Evolutionary conservation across 1,140 invertebrate species (phyloP).

Genomic region (Cotesia typhae): DNA sequence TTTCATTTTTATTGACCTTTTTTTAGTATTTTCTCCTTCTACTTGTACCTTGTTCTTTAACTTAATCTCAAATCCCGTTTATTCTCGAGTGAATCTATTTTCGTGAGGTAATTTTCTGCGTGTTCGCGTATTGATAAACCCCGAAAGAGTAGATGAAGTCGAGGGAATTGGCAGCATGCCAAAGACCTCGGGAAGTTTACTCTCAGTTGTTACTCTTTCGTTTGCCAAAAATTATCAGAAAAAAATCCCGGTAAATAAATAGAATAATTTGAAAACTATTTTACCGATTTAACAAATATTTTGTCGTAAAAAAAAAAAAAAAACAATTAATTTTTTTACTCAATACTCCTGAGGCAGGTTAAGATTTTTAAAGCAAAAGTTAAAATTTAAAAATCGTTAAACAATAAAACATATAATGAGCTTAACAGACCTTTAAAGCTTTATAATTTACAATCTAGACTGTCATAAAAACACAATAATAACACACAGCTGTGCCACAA

Average conservation of each 20-base stretch:
- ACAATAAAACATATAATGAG: too few relatives aligned
- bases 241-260: not conserved
- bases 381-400: not conserved
- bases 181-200: constrained; percentile 39
- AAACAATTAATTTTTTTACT: too few relatives aligned
- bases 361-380: not conserved
- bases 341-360: too few relatives aligned
- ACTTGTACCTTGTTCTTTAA: not conserved
- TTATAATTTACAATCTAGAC: not conserved
- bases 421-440: constrained; percentile 30
- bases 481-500: constrained; percentile 37
- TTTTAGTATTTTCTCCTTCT: not conserved
- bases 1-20: not conserved
- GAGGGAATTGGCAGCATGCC: constrained; percentile 44
- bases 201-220: too few relatives aligned
- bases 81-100: constrained; percentile 15
- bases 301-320: not conserved
- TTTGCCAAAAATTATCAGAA: too few relatives aligned
- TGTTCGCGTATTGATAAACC: constrained; percentile 22
- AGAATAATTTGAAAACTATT: too few relatives aligned
- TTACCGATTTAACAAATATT: too few relatives aligned
- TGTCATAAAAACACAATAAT: constrained; percentile 40
- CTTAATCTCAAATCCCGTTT: constrained; percentile 3
- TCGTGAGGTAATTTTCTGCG: constrained; percentile 13
- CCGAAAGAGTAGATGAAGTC: not conserved